Evolutionary conservation across 30 jellyfish, hydroid and myxozoan genomes (phyloP), one percentile per base, ranked within the genome.

Genomic region (Cassiopea xamachana): DNA sequence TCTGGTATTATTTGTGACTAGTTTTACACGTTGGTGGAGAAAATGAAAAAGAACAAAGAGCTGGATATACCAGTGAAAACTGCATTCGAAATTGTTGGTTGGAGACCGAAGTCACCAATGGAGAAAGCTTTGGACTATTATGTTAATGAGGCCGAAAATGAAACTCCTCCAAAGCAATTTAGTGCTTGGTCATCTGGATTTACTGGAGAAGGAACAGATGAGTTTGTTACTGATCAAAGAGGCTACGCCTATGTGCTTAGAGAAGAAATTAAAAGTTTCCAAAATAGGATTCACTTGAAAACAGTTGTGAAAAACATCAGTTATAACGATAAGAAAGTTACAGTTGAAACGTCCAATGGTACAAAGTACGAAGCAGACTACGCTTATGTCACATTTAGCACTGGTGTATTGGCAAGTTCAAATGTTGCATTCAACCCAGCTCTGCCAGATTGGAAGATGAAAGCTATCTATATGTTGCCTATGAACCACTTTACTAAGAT

Each of bases 391-490:
- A 90, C 97, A 18, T 77, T 90, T 60, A 90, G 97, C 60, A 73
- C 97, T 44, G 97, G 97, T 1, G 93, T 90, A 14, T 83, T 90
- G 71, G 77, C 43, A 49, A 83, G 83, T 69, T n/a, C 79, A 18
- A 18, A 18, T 4, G 90, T 90, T 55, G 80, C 46, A 10, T 90
- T 90, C 77, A 68, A 17, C 81, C 97, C 97, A 15, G 82, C 87
- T 0, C 67, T 90, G 60, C 97, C 97, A 49, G 75, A 69, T 27
- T 90, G 97, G 97, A 90, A 82, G 58, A 83, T 46, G 90, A 79
- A 84, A n/a, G 84, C 93, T 44, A 58, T 84, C 13, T 18, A 84
- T 46, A 44, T 82, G 87, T 27, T 76, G 50, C 97, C 93, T 0
- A 90, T 90, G 97, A 59, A 83, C 18, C 69, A 75, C 48, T 90